Evolutionary conservation across 2,113 vertebrate species (phyloP).

Genomic region (Oenanthe oenanthe): DNA sequence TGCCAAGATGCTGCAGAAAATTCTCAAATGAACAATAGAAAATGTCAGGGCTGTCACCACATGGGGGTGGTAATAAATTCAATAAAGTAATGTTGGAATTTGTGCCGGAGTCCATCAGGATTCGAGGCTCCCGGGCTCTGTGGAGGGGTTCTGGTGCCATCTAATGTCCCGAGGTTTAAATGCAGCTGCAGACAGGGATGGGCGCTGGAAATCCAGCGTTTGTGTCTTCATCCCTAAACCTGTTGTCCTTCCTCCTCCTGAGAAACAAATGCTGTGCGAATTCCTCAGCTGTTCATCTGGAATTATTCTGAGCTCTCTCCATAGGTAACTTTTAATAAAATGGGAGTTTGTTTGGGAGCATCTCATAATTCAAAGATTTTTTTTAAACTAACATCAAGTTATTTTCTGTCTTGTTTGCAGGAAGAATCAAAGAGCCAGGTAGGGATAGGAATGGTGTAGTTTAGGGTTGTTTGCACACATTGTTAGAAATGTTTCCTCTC

Average conservation of each 20-base stretch:
- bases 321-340: background rate
- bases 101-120: background rate
- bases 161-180: background rate
- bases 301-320: background rate
- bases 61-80: background rate
- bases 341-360: background rate
- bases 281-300: background rate
- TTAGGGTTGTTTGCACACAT: background rate
- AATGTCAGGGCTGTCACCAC: slow-evolving; percentile 30
- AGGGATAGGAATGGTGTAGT: background rate
- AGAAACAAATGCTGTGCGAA: background rate
- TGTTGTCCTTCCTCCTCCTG: background rate
- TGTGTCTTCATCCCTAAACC: background rate
- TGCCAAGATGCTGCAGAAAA: background rate
- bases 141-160: slow-evolving; percentile 17
- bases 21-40: slow-evolving; percentile 1
- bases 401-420: background rate
- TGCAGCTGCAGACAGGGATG: background rate
- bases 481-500: background rate
- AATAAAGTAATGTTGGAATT: background rate
- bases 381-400: background rate
- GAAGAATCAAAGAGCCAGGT: background rate
- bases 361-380: background rate
- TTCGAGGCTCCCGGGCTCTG: fast-evolving
- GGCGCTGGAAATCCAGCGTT: background rate